Base-by-base conservation (phyloP, 2,888 invertebrate genomes). In the Hipparchia sbordonii region DNA sequence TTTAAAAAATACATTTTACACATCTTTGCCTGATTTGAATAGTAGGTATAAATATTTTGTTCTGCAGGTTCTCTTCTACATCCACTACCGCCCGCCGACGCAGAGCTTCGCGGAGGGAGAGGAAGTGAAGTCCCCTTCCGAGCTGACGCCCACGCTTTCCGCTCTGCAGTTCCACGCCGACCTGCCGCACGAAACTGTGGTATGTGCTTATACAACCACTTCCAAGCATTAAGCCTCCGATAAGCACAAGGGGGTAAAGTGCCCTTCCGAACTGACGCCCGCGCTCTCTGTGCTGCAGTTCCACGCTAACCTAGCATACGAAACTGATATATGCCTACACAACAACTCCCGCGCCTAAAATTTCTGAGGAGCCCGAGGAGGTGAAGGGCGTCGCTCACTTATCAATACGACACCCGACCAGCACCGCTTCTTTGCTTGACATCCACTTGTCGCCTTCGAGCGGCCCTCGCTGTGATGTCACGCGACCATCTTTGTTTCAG, bases 161-260 rank as follows among this genome's bases (percentile, higher is more conserved):
- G 97, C 97, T 12, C 94, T 97, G 72, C 98, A 98, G 87, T 98
- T 98, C 85, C 97, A 98, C 82, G 97, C 97, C 61, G 97, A 97
- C 84, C 91, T 97, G 80, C 98, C 97, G 0, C 97, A 97, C 77
- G 98, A 98, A 87, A 97, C 97, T 77, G 97, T 98, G 87, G 97
- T 97, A 94, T 85, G 95, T 93, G 39, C 39, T 45, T 6, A n/a
- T 4, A 45, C 79, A 39, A 23, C 39, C 39, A 39, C 39, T 23
- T 23, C 23, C 39, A 4, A 39, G 39, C 39, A 2, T 39, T 39
- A 5, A 39, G 39, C 39, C 39, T 79, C 79, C 78, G 95, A 96
- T 67, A 96, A 96, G 80, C 95, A 94, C 59, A 95, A 95, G 75
- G 95, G 95, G 74, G 89, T 89, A 69, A 90, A 91, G 81, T 89